Percentiles rank a stretch among this genome's conserved stretches.
Evolutionary conservation across 1,140 invertebrate genomes (phyloP).

Genomic region (Nephila pilipes): DNA sequence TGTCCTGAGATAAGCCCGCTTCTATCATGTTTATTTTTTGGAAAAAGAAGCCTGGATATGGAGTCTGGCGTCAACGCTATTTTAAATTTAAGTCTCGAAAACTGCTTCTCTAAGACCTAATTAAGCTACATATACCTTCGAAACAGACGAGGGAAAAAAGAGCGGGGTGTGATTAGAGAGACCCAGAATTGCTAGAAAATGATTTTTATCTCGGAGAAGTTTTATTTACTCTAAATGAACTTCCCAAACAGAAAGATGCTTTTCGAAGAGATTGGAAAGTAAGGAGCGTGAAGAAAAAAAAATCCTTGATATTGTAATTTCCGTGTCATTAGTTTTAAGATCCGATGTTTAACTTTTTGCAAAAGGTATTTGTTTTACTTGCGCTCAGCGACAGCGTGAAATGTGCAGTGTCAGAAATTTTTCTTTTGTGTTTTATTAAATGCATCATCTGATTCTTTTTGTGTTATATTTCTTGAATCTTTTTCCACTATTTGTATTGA

Average conservation of each 20-base stretch:
- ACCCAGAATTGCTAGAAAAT: conserved; percentile 3
- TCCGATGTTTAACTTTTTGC: conserved; percentile 43
- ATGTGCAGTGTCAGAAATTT: neutral
- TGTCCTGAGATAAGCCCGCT: conserved; percentile 21
- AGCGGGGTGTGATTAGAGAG: conserved; percentile 42
- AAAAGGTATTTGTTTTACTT: conserved; percentile 28
- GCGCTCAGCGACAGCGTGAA: neutral
- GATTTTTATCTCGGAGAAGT: conserved; percentile 56
- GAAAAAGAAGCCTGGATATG: conserved; percentile 25
- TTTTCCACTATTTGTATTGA: neutral
- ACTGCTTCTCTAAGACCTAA: conserved; percentile 52
- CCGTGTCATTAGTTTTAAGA: conserved; percentile 49
- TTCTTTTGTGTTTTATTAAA: neutral
- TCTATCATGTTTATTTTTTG: conserved; percentile 42
- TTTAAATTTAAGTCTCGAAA: conserved; percentile 25
- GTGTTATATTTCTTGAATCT: neutral
- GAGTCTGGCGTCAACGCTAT: conserved; percentile 14
- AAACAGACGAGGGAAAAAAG: neutral
- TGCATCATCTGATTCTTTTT: neutral
- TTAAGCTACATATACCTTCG: conserved; percentile 50
- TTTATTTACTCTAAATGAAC: conserved; percentile 56
- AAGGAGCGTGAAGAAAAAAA: neutral
- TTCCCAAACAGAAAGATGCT: conserved; percentile 32
- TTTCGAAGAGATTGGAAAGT: neutral
- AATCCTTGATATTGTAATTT: conserved; percentile 41